Evolutionary conservation across 2,113 vertebrate species (phyloP).

Genomic region (Antechinus flavipes): DNA sequence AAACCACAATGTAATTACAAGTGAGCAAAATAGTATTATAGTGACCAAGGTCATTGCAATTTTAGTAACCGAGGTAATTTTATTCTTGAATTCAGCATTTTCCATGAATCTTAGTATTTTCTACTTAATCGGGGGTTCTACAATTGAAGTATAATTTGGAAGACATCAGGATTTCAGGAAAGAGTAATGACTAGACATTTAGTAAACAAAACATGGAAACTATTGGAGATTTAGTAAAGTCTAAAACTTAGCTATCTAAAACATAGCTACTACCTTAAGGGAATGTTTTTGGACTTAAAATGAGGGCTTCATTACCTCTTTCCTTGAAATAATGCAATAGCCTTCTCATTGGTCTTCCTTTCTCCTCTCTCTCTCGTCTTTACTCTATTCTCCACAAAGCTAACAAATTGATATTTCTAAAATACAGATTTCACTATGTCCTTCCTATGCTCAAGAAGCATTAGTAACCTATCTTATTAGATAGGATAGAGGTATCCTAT

Average conservation of each 20-base stretch:
- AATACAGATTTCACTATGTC: neutral
- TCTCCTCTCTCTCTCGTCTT: neutral
- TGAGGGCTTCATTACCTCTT: neutral
- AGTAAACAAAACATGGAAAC: neutral
- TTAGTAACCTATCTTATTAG: no score
- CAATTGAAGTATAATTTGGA: neutral
- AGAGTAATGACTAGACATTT: neutral
- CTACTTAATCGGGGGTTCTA: neutral
- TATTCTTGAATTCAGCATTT: neutral
- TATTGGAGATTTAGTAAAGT: neutral
- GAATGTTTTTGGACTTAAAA: neutral
- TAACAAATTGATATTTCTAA: neutral
- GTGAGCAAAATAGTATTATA: neutral
- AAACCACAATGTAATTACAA: neutral
- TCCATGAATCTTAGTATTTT: neutral
- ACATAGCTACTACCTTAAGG: neutral
- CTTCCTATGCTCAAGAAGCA: neutral
- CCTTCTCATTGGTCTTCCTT: neutral
- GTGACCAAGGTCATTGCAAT: neutral
- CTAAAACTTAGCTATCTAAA: neutral
- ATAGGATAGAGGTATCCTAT: neutral
- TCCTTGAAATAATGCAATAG: neutral
- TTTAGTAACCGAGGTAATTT: neutral
- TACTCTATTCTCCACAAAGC: neutral
- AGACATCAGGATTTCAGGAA: neutral